Evolutionary conservation across 2,113 vertebrate species (phyloP).

Genomic region (Sphaerodactylus townsendi): DNA sequence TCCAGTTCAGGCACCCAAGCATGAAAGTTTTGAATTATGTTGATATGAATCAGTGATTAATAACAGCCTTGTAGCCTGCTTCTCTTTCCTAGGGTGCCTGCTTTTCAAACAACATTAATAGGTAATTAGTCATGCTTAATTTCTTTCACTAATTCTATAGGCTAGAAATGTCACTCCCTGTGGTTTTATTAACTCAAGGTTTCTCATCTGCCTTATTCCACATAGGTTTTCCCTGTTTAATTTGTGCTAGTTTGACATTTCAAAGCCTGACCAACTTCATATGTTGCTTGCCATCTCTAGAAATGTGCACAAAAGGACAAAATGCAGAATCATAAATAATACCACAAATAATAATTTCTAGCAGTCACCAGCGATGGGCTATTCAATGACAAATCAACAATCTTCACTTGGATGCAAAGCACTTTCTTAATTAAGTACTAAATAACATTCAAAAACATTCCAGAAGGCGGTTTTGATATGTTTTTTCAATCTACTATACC

Average conservation of each 20-base stretch:
- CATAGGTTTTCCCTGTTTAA: neutral
- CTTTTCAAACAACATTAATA: neutral
- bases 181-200: neutral
- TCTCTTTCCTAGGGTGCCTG: neutral
- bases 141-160: neutral
- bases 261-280: neutral
- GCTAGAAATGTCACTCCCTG: neutral
- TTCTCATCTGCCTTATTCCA: neutral
- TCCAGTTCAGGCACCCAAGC: neutral
- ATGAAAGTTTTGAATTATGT: neutral
- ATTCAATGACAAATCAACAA: constrained; percentile 22
- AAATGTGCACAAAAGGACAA: constrained; percentile 21
- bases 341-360: neutral
- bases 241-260: constrained; percentile 8
- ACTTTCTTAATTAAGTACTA: neutral
- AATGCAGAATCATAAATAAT: constrained; percentile 9
- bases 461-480: constrained; percentile 10
- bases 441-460: constrained; percentile 25
- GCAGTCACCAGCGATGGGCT: neutral
- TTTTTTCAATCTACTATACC: constrained; percentile 5
- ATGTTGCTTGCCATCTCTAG: neutral
- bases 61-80: neutral
- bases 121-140: neutral
- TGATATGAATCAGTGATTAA: neutral
- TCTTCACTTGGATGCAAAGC: neutral